A percentile compares a stretch with the other conserved stretches of the same genome.
Conservation (phyloP, 2,113 vertebrate species). For the Emydura subglobosa region DNA sequence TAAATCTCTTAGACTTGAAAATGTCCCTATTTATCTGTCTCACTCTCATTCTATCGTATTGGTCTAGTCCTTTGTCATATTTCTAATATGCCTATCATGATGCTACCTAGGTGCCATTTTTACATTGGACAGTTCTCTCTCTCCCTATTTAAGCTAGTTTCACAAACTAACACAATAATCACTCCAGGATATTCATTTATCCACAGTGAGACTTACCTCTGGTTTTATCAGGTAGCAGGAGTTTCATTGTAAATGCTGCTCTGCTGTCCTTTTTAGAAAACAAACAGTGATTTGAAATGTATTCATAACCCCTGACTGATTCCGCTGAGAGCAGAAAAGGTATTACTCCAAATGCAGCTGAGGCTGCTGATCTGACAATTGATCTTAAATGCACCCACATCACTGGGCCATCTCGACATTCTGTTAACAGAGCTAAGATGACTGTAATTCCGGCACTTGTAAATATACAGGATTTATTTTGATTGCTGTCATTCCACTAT, state of each 20-base stretch:
- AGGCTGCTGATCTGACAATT: background rate
- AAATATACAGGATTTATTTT: rapidly evolving
- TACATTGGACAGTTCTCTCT: too few relatives aligned
- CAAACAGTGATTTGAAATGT: background rate
- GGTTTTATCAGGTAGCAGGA: background rate
- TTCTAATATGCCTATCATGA: background rate
- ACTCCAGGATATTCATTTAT: background rate
- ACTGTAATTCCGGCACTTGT: background rate
- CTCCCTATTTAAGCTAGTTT: background rate
- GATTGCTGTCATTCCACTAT: background rate
- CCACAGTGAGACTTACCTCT: background rate
- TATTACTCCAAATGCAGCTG: background rate
- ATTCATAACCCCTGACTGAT: rapidly evolving
- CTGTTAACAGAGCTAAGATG: background rate
- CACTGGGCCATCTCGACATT: background rate
- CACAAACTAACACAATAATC: background rate
- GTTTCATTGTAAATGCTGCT: background rate
- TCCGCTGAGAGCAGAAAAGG: background rate
- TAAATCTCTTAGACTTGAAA: background rate
- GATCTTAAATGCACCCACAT: rapidly evolving
- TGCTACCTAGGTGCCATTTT: background rate
- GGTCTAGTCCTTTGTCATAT: background rate
- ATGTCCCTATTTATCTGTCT: background rate
- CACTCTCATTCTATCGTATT: background rate
- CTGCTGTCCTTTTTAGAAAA: background rate